phyloP scores from a whole-genome alignment of 2,888 invertebrate genomes.

The Seira ritae region DNA sequence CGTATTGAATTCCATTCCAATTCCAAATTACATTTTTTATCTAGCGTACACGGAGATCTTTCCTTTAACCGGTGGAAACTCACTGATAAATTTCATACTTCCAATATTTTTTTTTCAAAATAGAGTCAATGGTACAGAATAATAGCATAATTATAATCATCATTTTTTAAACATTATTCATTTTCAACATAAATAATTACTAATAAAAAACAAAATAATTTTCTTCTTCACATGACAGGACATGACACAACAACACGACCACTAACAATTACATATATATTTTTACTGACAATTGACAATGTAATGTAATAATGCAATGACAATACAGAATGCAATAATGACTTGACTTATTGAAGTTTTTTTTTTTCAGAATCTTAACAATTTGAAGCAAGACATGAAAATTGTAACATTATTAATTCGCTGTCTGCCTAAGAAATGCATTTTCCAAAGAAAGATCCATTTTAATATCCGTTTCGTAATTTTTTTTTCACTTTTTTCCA shows the following conservation, averaged over 20 bases:
- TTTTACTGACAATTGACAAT: neutral
- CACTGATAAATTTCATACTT: neutral
- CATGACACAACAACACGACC: conserved; percentile 25
- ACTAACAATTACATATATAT: neutral
- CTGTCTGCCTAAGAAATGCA: no score
- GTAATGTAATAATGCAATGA: no score
- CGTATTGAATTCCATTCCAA: no score
- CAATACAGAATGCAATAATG: no score
- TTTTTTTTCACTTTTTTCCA: no score
- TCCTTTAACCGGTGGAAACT: conserved; percentile 36
- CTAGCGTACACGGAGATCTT: conserved; percentile 52
- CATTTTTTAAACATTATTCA: conserved; percentile 11
- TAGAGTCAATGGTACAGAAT: conserved; percentile 55
- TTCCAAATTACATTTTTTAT: conserved; percentile 35
- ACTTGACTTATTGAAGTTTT: no score
- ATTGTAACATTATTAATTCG: no score
- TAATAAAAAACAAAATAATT: neutral
- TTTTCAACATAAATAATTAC: conserved; percentile 17
- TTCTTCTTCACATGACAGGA: neutral
- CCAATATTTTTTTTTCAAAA: conserved; percentile 30
- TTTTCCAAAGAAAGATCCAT: no score
- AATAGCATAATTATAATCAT: conserved; percentile 27
- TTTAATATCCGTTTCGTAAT: no score
- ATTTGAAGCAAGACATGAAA: no score
- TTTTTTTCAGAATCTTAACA: no score